Evolutionary conservation across 2,888 invertebrate genomes (phyloP).

Genomic region (Tridacna gigas): DNA sequence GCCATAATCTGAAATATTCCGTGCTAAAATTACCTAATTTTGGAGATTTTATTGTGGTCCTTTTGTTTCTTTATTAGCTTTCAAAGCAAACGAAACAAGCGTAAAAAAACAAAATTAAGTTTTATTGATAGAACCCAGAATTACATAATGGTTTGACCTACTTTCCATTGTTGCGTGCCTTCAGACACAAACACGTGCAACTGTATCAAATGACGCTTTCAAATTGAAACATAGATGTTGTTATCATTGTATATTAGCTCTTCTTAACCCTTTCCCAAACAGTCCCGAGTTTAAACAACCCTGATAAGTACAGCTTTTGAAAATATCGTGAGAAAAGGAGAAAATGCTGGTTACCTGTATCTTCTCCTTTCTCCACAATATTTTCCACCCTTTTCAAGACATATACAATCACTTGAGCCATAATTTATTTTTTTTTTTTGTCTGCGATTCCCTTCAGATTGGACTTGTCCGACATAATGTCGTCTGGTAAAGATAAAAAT

Average conservation of each 20-base stretch:
- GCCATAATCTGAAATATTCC: not conserved
- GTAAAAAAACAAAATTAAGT: constrained; percentile 10
- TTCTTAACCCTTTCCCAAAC: too few relatives aligned
- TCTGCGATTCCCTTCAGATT: too few relatives aligned
- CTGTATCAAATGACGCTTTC: constrained; percentile 8
- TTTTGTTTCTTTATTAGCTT: not conserved
- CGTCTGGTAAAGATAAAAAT: too few relatives aligned
- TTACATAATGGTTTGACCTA: constrained; percentile 23
- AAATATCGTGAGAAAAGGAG: too few relatives aligned
- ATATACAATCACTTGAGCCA: not conserved
- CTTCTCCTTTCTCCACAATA: not conserved
- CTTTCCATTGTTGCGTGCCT: constrained; percentile 11
- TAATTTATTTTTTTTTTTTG: too few relatives aligned
- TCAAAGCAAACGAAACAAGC: constrained; percentile 13
- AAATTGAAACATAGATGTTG: not conserved
- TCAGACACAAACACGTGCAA: constrained; percentile 17
- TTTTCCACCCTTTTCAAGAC: not conserved
- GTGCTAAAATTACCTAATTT: not conserved
- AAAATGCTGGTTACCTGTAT: too few relatives aligned
- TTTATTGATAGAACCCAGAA: constrained; percentile 11
- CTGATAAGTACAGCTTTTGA: too few relatives aligned
- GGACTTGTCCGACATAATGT: too few relatives aligned
- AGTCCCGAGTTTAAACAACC: too few relatives aligned
- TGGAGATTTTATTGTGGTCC: not conserved
- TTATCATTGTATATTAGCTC: too few relatives aligned